These are phyloP conservation scores for Ecdyonurus torrentis DNA, from an alignment of 2,888 invertebrate species.

Conservation along the genomic window DNA sequence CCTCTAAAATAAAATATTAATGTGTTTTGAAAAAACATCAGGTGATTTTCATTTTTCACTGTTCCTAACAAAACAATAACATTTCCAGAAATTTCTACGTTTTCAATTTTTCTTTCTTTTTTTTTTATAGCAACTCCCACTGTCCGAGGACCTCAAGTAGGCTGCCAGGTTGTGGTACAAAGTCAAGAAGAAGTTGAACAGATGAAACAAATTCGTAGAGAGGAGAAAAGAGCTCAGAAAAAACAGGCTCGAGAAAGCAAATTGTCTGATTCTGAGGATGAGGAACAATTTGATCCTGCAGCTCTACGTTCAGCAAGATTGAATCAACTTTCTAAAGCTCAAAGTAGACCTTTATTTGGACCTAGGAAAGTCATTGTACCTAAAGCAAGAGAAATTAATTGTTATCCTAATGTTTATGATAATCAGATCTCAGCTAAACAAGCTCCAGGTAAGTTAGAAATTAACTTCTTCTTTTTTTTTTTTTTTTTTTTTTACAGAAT, in stretches of 20 bases:
- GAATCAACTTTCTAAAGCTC: not conserved
- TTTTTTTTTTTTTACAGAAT: too few relatives aligned
- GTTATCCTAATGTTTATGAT: constrained; percentile 81
- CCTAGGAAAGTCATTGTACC: not conserved
- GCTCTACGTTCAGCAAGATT: constrained; percentile 27
- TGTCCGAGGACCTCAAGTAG: constrained; percentile 39
- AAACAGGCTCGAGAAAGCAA: constrained; percentile 28
- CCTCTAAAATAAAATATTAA: too few relatives aligned
- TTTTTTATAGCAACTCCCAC: not conserved
- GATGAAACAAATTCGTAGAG: constrained; percentile 59
- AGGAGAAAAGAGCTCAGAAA: constrained; percentile 57
- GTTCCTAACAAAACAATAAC: constrained; percentile 3
- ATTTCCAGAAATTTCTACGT: too few relatives aligned
- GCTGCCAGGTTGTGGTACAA: constrained; percentile 67
- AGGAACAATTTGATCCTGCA: constrained; percentile 30
- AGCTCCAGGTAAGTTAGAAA: constrained; percentile 39
- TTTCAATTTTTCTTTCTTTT: too few relatives aligned
- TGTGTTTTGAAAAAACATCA: too few relatives aligned
- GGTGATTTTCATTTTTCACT: constrained; percentile 23
- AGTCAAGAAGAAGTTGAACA: constrained; percentile 67
- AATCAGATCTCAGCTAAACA: constrained; percentile 49
- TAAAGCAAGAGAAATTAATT: constrained; percentile 17
- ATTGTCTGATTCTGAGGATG: constrained; percentile 23
- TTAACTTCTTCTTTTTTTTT: too few relatives aligned
- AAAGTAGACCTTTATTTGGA: not conserved